Percentiles rank a stretch among this genome's conserved stretches.
These are phyloP conservation scores for Platyscapa corneri DNA, from an alignment of 1,140 invertebrate genomes.

Conservation along the genomic window DNA sequence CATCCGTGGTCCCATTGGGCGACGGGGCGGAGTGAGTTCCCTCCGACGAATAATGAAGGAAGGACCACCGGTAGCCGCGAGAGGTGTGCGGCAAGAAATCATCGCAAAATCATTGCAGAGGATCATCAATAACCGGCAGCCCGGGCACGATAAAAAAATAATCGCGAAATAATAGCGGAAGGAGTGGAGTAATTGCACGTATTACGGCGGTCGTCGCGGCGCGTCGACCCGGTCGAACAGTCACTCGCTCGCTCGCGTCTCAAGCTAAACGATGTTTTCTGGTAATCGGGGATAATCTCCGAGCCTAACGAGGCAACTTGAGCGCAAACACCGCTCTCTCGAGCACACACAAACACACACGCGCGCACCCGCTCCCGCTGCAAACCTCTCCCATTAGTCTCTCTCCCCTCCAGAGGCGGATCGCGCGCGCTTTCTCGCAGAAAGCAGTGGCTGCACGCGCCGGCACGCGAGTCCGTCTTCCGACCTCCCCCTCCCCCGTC, in stretches of 20 bases:
- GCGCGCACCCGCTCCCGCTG: too few relatives aligned
- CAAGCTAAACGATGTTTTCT: slow-evolving; percentile 10
- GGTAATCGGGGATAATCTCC: slow-evolving; percentile 54
- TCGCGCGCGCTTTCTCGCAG: not conserved
- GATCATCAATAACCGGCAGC: not conserved
- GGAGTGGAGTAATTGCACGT: too few relatives aligned
- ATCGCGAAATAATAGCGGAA: too few relatives aligned
- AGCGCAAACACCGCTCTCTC: not conserved
- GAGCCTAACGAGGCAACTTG: slow-evolving; percentile 55
- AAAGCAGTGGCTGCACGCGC: slow-evolving; percentile 31
- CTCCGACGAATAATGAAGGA: too few relatives aligned
- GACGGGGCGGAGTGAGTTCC: too few relatives aligned
- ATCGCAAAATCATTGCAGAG: not conserved
- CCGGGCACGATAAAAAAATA: too few relatives aligned
- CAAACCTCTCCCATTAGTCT: not conserved
- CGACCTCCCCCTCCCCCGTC: slow-evolving; percentile 33
- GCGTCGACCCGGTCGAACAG: too few relatives aligned
- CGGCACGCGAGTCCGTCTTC: slow-evolving; percentile 31
- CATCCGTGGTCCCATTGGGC: too few relatives aligned
- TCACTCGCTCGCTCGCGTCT: not conserved
- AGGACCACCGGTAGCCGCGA: too few relatives aligned
- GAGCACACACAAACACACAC: too few relatives aligned
- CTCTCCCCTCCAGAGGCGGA: not conserved
- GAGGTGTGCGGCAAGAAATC: not conserved
- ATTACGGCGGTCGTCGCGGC: not conserved